A percentile compares a stretch with the other conserved stretches of the same genome.
Conservation (phyloP, 2,797 vertebrate genomes). For the Gymnodraco acuticeps region DNA sequence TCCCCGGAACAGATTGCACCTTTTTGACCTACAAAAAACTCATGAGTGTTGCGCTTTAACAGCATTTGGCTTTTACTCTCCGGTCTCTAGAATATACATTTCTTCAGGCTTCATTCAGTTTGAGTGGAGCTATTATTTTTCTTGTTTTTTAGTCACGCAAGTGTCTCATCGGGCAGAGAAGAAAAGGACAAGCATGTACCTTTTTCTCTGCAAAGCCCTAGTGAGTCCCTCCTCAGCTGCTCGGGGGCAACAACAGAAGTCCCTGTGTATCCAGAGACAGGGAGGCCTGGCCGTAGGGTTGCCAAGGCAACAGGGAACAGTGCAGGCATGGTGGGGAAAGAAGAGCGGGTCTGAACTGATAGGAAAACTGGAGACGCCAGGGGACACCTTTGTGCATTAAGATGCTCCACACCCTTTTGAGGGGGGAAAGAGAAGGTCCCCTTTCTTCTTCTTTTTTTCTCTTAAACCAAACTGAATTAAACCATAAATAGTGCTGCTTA, state of each 20-base stretch:
- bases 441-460: not conserved
- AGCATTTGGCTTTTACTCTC: constrained; percentile 24
- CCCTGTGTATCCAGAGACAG: constrained; percentile 67
- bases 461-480: constrained; percentile 54
- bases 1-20: constrained; percentile 10
- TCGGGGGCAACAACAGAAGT: constrained; percentile 76
- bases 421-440: constrained; percentile 2
- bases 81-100: constrained; percentile 25
- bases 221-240: constrained; percentile 74
- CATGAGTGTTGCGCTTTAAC: not conserved
- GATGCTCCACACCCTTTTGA: constrained; percentile 60
- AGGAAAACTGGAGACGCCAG: constrained; percentile 73
- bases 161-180: constrained; percentile 42
- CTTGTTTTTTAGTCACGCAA: constrained; percentile 14
- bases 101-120: constrained; percentile 22
- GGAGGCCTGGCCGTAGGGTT: constrained; percentile 73
- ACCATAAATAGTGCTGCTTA: constrained; percentile 56
- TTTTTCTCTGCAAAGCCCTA: constrained; percentile 66
- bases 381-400: constrained; percentile 78
- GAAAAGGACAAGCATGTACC: constrained; percentile 61
- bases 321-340: constrained; percentile 73
- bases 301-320: constrained; percentile 82
- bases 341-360: constrained; percentile 68
- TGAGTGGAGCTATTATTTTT: constrained; percentile 28
- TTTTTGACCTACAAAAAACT: constrained; percentile 9